A percentile compares a stretch with the other conserved stretches of the same genome.
Evolutionary conservation across 2,797 vertebrate genomes (phyloP).

Genomic region (Craterocephalus amniculus): DNA sequence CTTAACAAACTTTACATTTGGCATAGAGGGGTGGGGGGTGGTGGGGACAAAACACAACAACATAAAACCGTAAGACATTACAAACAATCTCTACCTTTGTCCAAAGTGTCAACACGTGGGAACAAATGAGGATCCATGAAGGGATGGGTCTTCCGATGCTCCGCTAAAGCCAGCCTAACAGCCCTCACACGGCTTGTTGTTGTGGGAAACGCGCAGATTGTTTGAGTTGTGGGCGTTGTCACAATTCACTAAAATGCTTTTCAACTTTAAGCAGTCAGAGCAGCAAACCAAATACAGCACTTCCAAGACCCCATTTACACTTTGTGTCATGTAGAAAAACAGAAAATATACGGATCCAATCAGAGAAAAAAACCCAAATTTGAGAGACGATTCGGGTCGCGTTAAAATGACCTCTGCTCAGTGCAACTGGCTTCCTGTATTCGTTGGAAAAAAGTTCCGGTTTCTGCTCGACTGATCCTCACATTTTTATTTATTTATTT

Average conservation of each 20-base stretch:
- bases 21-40: conserved; percentile 54
- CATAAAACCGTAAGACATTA: conserved; percentile 66
- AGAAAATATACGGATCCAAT: not conserved
- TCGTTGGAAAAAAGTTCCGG: not conserved
- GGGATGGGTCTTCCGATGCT: conserved; percentile 27
- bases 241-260: conserved; percentile 16
- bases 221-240: not conserved
- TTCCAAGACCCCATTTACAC: conserved; percentile 23
- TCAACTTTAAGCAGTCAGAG: conserved; percentile 9
- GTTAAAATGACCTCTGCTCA: not conserved
- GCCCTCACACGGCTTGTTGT: conserved; percentile 18
- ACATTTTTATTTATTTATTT: not conserved
- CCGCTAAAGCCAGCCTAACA: conserved; percentile 46
- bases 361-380: not conserved
- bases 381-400: not conserved
- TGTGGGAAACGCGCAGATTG: not conserved
- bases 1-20: conserved; percentile 81
- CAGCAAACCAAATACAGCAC: not conserved
- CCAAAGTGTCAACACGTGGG: conserved; percentile 64
- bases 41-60: conserved; percentile 64
- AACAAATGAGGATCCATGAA: conserved; percentile 49
- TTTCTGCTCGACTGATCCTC: not conserved
- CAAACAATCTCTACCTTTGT: conserved; percentile 66
- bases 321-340: not conserved
- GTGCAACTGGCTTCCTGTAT: not conserved